Base-by-base conservation (phyloP, 2,888 invertebrate species). In the Aspidapion aeneum region DNA sequence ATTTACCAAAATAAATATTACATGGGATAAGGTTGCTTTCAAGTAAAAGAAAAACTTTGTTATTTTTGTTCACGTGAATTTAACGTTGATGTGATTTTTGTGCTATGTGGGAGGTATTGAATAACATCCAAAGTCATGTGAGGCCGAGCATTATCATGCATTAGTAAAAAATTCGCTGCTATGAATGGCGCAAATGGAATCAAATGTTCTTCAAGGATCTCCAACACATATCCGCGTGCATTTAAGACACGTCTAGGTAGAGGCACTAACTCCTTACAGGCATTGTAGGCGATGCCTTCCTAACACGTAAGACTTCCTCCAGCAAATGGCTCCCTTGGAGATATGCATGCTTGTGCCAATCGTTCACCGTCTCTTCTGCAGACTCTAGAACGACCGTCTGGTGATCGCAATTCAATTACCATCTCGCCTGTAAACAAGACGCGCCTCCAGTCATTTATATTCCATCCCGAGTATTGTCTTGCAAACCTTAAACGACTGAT, bases 141-240 rank as follows among this genome's bases (percentile, higher is more conserved):
- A n/a, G n/a, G n/a, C 54, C 55, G n/a, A n/a, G n/a, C n/a, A n/a
- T n/a, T n/a, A n/a, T n/a, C n/a, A n/a, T n/a, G n/a, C n/a, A n/a
- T n/a, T n/a, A 60, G 21, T 49, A 60, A 60, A 21, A 54, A 54
- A 60, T 60, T 17, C 5, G 55, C 54, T 18, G 21, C 58, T 54
- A 60, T 60, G 22, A 22, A 19, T 18, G 60, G 54, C 35, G 22
- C 18, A 55, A 54, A 55, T 22, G 54, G 60, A 18, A 60, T 55
- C 2, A 60, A 52, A 21, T 60, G 54, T 52, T 54, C 17, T 21
- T 60, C 60, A 1, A 60, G 49, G 35, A 60, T 21, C 22, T 54
- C 22, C 35, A 22, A 16, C 7, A 58, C 21, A 50, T 50, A 1
- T 9, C 50, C 20, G 20, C 2, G 51, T 60, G n/a, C n/a, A n/a